These are phyloP conservation scores for Smithornis capensis DNA, from an alignment of 2,113 vertebrate genomes.

Conservation along the genomic window DNA sequence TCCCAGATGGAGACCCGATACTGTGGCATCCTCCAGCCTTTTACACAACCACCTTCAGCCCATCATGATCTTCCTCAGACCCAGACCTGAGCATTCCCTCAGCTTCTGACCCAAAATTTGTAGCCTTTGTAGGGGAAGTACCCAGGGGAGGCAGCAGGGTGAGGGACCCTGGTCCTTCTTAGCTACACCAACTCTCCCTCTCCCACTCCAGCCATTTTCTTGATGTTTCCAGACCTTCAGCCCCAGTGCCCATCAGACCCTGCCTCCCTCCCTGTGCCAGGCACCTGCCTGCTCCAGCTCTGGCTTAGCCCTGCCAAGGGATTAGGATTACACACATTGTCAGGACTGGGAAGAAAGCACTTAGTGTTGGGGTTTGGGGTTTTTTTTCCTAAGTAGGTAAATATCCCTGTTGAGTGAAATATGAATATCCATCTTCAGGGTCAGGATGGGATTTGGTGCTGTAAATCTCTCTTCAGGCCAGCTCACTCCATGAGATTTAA, in stretches of 20 bases:
- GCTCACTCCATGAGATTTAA: not conserved
- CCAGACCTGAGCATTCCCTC: not conserved
- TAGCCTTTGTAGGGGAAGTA: not conserved
- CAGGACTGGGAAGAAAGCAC: slow-evolving; percentile 41
- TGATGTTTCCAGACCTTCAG: not conserved
- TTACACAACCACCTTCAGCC: not conserved
- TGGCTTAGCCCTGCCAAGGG: not conserved
- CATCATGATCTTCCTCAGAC: not conserved
- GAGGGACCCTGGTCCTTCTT: not conserved
- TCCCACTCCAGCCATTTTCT: accelerated
- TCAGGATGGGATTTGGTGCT: slow-evolving; percentile 50
- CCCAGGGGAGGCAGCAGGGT: too few species aligned
- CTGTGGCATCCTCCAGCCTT: not conserved
- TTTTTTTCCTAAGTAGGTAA: slow-evolving; percentile 43
- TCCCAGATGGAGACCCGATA: not conserved
- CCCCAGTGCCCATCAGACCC: not conserved
- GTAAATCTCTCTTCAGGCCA: not conserved
- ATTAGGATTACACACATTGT: slow-evolving; percentile 44
- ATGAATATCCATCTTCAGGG: slow-evolving; percentile 53
- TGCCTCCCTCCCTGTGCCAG: not conserved
- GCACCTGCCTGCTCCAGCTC: not conserved
- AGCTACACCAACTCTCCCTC: not conserved
- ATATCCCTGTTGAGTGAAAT: slow-evolving; percentile 49
- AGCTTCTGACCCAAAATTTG: not conserved
- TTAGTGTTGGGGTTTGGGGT: not conserved